A percentile compares a stretch with the other conserved stretches of the same genome.
Evolutionary conservation across 2,113 vertebrate species (phyloP).

Genomic region (Psittacus erithacus): DNA sequence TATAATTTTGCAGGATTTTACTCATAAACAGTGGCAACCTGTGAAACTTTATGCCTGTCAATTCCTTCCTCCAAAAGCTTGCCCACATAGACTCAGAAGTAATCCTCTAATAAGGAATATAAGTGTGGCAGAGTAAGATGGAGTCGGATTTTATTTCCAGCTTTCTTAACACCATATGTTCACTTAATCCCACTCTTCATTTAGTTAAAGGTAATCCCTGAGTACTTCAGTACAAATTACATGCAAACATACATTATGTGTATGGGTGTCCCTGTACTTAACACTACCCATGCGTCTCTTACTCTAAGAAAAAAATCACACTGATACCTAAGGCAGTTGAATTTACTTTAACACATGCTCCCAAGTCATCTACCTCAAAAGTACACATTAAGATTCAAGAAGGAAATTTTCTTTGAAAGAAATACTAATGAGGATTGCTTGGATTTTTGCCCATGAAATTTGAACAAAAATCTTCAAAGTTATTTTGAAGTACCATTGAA

Average conservation of each 20-base stretch:
- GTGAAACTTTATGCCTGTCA: not conserved
- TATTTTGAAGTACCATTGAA: not conserved
- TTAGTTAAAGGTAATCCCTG: constrained; percentile 43
- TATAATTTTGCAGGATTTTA: not conserved
- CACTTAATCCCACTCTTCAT: constrained; percentile 51
- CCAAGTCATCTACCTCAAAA: not conserved
- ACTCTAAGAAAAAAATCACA: not conserved
- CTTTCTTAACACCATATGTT: constrained; percentile 59
- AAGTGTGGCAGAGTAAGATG: constrained; percentile 14
- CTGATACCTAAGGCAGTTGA: not conserved
- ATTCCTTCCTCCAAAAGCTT: not conserved
- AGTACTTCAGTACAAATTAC: constrained; percentile 16
- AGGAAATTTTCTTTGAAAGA: not conserved
- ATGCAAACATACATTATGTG: not conserved
- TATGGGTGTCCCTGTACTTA: not conserved
- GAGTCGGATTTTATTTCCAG: constrained; percentile 52
- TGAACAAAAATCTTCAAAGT: not conserved
- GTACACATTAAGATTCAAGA: not conserved
- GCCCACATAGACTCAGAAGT: constrained; percentile 6
- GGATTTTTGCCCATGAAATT: constrained; percentile 1
- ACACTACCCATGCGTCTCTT: not conserved
- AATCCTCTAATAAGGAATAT: constrained; percentile 53
- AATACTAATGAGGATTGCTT: not conserved
- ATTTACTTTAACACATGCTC: not conserved
- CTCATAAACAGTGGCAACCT: not conserved